A percentile compares a stretch with the other conserved stretches of the same genome.
Conservation (phyloP, 2,888 invertebrate genomes). For the Argynnis bischoffii region DNA sequence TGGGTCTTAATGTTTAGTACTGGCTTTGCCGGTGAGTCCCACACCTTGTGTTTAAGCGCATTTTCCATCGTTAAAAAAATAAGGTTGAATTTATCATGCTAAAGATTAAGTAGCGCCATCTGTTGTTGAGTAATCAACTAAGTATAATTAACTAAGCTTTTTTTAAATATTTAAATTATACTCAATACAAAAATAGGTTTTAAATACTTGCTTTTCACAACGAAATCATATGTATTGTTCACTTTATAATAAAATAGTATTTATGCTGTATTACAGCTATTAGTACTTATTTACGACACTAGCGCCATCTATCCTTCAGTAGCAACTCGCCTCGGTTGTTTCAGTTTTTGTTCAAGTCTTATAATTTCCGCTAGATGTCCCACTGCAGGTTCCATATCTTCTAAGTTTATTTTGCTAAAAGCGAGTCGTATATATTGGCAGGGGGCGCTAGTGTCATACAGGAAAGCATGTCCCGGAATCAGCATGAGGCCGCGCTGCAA, state of each 20-base stretch:
- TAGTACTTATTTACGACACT: background rate
- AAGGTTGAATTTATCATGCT: too few relatives aligned
- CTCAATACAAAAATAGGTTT: too few relatives aligned
- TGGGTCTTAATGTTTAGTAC: too few relatives aligned
- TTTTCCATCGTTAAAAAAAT: too few relatives aligned
- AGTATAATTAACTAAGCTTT: background rate
- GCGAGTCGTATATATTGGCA: constrained; percentile 87
- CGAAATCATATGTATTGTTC: too few relatives aligned
- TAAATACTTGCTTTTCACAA: too few relatives aligned
- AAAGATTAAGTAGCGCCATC: background rate
- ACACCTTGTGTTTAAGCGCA: too few relatives aligned
- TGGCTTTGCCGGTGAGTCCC: too few relatives aligned
- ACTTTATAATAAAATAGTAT: too few relatives aligned
- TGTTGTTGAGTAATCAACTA: background rate
- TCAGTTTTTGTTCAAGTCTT: constrained; percentile 78
- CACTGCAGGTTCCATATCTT: constrained; percentile 85
- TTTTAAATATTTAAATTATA: background rate
- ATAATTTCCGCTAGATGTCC: constrained; percentile 83
- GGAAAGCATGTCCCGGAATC: constrained; percentile 89
- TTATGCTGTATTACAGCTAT: too few relatives aligned
- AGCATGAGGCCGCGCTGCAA: constrained; percentile 85
- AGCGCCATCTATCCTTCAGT: constrained; percentile 53
- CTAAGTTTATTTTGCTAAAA: constrained; percentile 85
- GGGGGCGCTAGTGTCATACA: constrained; percentile 82
- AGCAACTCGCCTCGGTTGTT: constrained; percentile 51